A percentile compares a stretch with the other conserved stretches of the same genome.
Conservation (phyloP, 1,140 invertebrate genomes). For the Drosophila sproati region DNA sequence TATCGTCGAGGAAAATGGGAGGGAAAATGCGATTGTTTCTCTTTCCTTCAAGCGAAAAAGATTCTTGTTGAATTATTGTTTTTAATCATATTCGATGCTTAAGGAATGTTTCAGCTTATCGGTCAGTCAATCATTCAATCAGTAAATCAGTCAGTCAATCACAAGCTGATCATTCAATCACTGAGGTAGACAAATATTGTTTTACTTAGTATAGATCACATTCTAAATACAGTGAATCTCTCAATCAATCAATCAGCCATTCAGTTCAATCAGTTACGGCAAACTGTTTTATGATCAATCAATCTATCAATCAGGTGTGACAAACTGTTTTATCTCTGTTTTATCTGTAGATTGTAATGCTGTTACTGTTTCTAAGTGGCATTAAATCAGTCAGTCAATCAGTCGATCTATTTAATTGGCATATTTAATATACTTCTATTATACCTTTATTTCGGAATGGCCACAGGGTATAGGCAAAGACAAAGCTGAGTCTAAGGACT, state of each 20-base stretch:
- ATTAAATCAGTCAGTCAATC: background rate
- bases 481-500: conserved; percentile 45
- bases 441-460: background rate
- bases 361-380: background rate
- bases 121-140: no score
- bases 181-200: background rate
- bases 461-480: conserved; percentile 5
- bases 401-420: background rate
- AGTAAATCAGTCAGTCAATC: background rate
- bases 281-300: background rate
- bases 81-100: no score
- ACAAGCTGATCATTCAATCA: background rate
- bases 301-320: background rate
- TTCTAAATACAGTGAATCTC: no score
- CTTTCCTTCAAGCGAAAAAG: no score
- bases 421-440: background rate
- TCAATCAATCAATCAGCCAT: no score
- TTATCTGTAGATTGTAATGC: background rate
- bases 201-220: no score
- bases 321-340: background rate
- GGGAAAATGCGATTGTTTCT: no score
- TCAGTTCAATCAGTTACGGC: background rate
- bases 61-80: no score
- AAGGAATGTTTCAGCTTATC: no score
- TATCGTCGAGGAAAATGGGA: no score